A percentile compares a stretch with the other conserved stretches of the same genome.
phyloP scores from a whole-genome alignment of 2,113 vertebrate species.

The Sebastes fasciatus region DNA sequence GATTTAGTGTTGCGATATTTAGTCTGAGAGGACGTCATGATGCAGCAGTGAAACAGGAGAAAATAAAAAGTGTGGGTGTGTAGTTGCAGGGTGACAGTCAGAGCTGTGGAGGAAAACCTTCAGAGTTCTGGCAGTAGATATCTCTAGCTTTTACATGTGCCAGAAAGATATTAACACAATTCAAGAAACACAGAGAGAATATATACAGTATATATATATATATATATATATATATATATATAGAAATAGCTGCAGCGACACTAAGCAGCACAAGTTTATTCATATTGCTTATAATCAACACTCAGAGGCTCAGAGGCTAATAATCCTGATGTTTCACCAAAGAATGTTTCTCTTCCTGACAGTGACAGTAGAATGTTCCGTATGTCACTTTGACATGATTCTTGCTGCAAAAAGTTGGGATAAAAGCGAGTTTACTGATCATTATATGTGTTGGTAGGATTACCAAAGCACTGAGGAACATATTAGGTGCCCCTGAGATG shows the following conservation, averaged over 20 bases:
- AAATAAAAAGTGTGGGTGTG: conserved; percentile 47
- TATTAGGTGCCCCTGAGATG: not conserved
- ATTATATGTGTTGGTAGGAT: not conserved
- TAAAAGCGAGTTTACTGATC: not conserved
- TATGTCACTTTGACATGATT: not conserved
- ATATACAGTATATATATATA: too few species aligned
- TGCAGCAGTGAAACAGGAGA: conserved; percentile 11
- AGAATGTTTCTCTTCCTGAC: too few species aligned
- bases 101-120: not conserved
- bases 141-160: not conserved
- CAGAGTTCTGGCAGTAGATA: not conserved
- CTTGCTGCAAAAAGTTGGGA: not conserved
- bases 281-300: not conserved
- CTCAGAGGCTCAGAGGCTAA: not conserved
- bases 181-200: too few species aligned
- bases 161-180: not conserved
- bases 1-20: conserved; percentile 8
- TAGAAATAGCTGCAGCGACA: not conserved
- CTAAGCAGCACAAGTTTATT: not conserved
- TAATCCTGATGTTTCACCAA: not conserved
- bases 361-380: not conserved
- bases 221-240: too few species aligned
- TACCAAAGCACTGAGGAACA: not conserved
- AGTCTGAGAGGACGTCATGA: not conserved
- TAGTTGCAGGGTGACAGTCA: conserved; percentile 2